Evolutionary conservation across 2,888 invertebrate genomes (phyloP).

Genomic region (Trichacis sp.): DNA sequence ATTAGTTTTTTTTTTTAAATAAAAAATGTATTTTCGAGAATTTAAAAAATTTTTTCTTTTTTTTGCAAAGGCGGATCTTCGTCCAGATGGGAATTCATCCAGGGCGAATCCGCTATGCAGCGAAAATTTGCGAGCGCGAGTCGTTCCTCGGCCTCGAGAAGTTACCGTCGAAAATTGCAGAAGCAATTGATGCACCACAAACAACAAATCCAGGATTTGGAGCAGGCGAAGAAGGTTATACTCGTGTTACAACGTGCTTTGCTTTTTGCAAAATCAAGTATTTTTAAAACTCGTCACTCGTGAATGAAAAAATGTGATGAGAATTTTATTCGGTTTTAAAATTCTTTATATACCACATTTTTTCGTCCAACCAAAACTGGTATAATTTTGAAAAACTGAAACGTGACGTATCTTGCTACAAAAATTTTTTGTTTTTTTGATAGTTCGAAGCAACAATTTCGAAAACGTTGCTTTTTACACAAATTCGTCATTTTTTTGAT

Average conservation of each 20-base stretch:
- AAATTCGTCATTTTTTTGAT: background rate
- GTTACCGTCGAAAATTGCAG: conserved; percentile 77
- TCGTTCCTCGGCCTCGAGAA: conserved; percentile 68
- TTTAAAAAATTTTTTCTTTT: background rate
- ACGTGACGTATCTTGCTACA: too few relatives aligned
- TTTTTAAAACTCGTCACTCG: too few relatives aligned
- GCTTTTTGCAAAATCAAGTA: too few relatives aligned
- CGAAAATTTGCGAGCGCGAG: conserved; percentile 63
- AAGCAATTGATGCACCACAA: conserved; percentile 80
- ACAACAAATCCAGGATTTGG: conserved; percentile 77
- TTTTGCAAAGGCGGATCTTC: conserved; percentile 55
- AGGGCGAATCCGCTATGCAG: conserved; percentile 78
- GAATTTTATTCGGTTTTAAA: too few relatives aligned
- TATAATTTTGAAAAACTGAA: too few relatives aligned
- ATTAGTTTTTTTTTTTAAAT: too few relatives aligned
- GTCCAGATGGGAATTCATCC: conserved; percentile 90
- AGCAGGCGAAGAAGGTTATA: conserved; percentile 74
- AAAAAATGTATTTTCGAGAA: too few relatives aligned
- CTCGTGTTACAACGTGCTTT: conserved; percentile 10
- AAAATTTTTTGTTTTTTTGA: background rate
- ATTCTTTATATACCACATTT: too few relatives aligned
- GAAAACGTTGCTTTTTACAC: background rate
- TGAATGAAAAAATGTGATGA: too few relatives aligned
- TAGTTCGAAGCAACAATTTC: too few relatives aligned
- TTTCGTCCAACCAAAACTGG: too few relatives aligned